Percentiles rank a stretch among this genome's conserved stretches.
Conservation (phyloP, 2,888 invertebrate species). For the Tetropium fuscum region DNA sequence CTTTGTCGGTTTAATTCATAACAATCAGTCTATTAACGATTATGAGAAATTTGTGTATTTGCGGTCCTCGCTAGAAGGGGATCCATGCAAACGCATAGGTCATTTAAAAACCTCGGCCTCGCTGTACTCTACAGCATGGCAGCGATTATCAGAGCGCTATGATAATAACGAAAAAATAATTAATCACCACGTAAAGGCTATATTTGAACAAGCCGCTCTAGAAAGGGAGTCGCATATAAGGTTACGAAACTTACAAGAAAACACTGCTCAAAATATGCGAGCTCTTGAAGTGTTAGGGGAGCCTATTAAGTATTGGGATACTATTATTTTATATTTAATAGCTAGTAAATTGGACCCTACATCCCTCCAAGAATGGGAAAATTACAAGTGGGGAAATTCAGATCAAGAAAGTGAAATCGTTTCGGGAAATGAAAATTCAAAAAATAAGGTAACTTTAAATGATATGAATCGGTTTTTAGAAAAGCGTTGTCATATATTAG, state of each 20-base stretch:
- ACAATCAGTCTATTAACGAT: not conserved
- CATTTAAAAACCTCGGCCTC: conserved; percentile 32
- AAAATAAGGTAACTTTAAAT: not conserved
- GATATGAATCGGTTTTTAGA: not conserved
- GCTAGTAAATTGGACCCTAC: conserved; percentile 22
- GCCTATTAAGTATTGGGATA: conserved; percentile 26
- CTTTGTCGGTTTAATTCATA: not conserved
- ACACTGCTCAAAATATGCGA: conserved; percentile 29
- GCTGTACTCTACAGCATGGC: conserved; percentile 43
- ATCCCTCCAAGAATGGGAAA: conserved; percentile 29
- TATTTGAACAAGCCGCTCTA: conserved; percentile 35
- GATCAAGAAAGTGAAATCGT: not conserved
- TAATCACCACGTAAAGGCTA: conserved; percentile 40
- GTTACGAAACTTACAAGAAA: conserved; percentile 33
- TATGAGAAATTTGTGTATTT: conserved; percentile 1
- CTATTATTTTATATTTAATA: conserved; percentile 31
- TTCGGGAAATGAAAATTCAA: conserved; percentile 16
- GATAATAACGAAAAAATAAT: conserved; percentile 41
- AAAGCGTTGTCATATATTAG: too few relatives aligned
- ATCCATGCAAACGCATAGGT: conserved; percentile 33
- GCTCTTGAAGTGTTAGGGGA: conserved; percentile 29
- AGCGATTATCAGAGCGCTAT: conserved; percentile 38
- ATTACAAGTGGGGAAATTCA: not conserved
- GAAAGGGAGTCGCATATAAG: conserved; percentile 25
- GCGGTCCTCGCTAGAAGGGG: conserved; percentile 11